Evolutionary conservation across 2,888 invertebrate genomes (phyloP).

Genomic region (Campoplex nolae): DNA sequence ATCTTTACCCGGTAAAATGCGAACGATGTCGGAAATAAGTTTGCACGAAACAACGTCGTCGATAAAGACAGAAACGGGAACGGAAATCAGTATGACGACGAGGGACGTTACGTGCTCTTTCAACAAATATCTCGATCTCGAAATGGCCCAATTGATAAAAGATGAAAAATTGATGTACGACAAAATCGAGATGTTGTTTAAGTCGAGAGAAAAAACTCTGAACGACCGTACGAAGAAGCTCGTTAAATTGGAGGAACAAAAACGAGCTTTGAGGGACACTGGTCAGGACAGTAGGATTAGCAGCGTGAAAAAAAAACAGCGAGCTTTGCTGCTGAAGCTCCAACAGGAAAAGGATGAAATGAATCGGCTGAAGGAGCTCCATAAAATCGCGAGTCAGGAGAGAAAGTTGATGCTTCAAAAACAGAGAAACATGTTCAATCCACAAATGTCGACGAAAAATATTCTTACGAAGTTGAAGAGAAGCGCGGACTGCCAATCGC

Average conservation of each 20-base stretch:
- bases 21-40: constrained; percentile 83
- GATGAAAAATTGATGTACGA: constrained; percentile 89
- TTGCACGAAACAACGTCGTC: constrained; percentile 84
- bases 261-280: constrained; percentile 84
- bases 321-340: constrained; percentile 88
- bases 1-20: constrained; percentile 80
- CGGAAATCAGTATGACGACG: constrained; percentile 83
- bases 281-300: constrained; percentile 83
- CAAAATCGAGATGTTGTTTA: constrained; percentile 88
- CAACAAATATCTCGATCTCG: constrained; percentile 82
- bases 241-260: constrained; percentile 87
- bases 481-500: constrained; percentile 83
- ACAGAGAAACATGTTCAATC: constrained; percentile 86
- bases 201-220: constrained; percentile 88
- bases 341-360: constrained; percentile 90
- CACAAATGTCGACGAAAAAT: constrained; percentile 85
- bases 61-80: constrained; percentile 83
- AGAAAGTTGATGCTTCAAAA: constrained; percentile 85
- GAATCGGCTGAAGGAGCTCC: constrained; percentile 86
- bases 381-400: constrained; percentile 86
- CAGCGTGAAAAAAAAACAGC: constrained; percentile 89
- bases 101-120: constrained; percentile 83
- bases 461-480: constrained; percentile 85
- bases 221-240: constrained; percentile 88
- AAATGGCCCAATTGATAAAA: constrained; percentile 88